These are phyloP conservation scores for Eclectus roratus DNA, from an alignment of 2,113 vertebrate genomes.

Conservation along the genomic window DNA sequence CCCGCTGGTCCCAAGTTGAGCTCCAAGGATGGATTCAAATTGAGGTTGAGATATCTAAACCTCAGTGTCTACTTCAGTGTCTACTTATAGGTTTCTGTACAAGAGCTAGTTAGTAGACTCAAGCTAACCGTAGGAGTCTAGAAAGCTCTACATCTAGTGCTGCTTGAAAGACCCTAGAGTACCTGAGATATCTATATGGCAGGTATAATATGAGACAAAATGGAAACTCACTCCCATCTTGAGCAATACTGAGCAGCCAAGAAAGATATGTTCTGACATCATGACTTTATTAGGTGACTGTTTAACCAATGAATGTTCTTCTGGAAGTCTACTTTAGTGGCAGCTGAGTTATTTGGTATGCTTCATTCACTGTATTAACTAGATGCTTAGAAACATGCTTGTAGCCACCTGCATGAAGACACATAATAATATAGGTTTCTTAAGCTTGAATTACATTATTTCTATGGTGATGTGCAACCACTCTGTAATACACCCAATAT, in stretches of 20 bases:
- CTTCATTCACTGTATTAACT: background rate
- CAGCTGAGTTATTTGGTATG: background rate
- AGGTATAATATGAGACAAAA: background rate
- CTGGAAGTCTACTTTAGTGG: background rate
- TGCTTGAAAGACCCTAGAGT: background rate
- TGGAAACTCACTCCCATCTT: background rate
- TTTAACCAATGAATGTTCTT: background rate
- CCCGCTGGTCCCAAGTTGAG: fast-evolving
- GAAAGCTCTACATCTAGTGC: background rate
- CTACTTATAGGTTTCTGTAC: background rate
- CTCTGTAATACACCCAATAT: background rate
- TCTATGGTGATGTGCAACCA: background rate
- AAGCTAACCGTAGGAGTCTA: background rate
- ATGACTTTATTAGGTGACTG: background rate
- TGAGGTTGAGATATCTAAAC: background rate
- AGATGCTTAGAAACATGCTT: background rate
- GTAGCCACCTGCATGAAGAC: background rate
- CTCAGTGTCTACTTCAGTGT: background rate
- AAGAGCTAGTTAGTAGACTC: background rate
- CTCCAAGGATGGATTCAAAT: background rate
- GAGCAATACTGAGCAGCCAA: background rate
- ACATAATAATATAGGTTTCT: background rate
- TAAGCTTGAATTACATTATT: background rate
- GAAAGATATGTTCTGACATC: background rate
- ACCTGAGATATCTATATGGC: fast-evolving